phyloP scores from a whole-genome alignment of 37 sponge, comb jelly and placozoan species.

The Oscarella lobularis region DNA sequence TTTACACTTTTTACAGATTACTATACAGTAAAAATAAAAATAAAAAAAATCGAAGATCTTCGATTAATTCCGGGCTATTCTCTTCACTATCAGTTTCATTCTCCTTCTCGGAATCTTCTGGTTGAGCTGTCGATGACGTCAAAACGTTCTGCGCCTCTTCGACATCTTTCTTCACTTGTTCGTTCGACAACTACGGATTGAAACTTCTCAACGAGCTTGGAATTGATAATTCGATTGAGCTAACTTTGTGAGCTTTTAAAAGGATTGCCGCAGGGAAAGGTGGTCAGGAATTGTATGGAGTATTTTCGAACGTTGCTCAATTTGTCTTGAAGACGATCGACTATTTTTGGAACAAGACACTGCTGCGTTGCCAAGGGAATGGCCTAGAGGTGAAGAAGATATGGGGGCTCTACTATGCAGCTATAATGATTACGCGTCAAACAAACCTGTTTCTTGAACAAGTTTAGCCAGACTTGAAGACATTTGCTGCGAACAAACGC shows the following conservation, averaged over 20 bases:
- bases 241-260: too few species aligned
- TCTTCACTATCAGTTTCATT: slow-evolving; percentile 4
- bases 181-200: background rate
- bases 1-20: too few species aligned
- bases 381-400: slow-evolving; percentile 19
- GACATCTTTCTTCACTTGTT: slow-evolving; percentile 7
- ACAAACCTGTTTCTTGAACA: slow-evolving; percentile 34
- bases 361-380: slow-evolving; percentile 56
- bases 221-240: too few species aligned
- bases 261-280: slow-evolving; percentile 52
- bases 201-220: too few species aligned
- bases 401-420: background rate
- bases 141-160: background rate
- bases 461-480: slow-evolving; percentile 64
- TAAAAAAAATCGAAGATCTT: too few species aligned
- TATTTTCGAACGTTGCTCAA: slow-evolving; percentile 64
- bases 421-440: too few species aligned
- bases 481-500: slow-evolving; percentile 87
- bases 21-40: too few species aligned
- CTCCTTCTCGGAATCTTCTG: background rate
- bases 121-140: background rate
- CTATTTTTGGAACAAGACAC: slow-evolving; percentile 26
- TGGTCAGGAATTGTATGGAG: slow-evolving; percentile 60
- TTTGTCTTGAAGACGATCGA: slow-evolving; percentile 68
- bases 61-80: slow-evolving; percentile 3